These are phyloP conservation scores for Drosophila falleni DNA, from an alignment of 2,888 invertebrate species.

Conservation along the genomic window DNA sequence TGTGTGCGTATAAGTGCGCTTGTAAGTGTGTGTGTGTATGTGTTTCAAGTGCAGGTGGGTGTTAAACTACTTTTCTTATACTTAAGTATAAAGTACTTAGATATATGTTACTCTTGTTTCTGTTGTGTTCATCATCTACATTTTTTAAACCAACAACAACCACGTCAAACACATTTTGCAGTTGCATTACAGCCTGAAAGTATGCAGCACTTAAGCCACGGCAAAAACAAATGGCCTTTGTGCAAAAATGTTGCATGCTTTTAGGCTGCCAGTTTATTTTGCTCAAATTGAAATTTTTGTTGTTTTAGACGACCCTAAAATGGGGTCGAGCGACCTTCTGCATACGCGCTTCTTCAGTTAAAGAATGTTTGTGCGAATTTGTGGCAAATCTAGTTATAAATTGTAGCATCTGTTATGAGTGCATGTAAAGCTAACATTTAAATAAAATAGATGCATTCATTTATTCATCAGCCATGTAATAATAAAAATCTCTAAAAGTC, in stretches of 20 bases:
- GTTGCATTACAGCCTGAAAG: conserved; percentile 26
- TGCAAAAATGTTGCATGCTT: conserved; percentile 42
- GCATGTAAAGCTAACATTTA: conserved; percentile 13
- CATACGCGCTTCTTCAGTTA: background rate
- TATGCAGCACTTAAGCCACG: conserved; percentile 32
- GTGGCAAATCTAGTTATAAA: background rate
- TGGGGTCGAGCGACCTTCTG: conserved; percentile 10
- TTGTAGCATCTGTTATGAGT: conserved; percentile 5
- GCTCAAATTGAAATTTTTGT: conserved; percentile 6
- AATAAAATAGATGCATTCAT: background rate
- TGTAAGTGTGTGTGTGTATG: background rate
- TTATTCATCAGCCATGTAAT: background rate
- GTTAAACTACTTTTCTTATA: conserved; percentile 27
- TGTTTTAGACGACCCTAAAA: background rate
- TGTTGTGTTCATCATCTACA: conserved; percentile 51
- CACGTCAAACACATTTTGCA: background rate
- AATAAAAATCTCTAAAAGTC: background rate
- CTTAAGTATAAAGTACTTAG: conserved; percentile 30
- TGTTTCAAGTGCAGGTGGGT: conserved; percentile 53
- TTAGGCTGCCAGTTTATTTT: conserved; percentile 24
- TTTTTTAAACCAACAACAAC: conserved; percentile 15
- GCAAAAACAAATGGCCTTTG: background rate
- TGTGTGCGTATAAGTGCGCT: background rate
- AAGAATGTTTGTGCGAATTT: background rate
- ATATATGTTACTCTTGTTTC: conserved; percentile 39